phyloP scores from a whole-genome alignment of 1,140 invertebrate genomes.

The Drosophila ambigua region DNA sequence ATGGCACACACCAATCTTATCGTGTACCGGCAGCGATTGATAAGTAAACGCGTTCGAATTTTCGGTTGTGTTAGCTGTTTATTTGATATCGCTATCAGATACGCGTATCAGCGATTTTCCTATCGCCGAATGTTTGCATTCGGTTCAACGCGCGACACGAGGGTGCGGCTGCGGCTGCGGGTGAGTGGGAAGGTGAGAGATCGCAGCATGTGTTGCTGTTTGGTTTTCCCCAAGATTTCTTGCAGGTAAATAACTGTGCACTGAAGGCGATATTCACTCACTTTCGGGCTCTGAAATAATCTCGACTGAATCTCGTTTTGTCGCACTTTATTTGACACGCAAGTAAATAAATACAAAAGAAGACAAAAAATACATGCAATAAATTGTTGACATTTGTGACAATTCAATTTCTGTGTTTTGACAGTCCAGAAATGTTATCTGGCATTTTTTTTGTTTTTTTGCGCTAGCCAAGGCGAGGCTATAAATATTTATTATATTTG shows the following conservation, averaged over 20 bases:
- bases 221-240: too few species aligned
- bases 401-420: neutral
- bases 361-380: too few species aligned
- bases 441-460: neutral
- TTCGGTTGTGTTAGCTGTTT: slow-evolving; percentile 7
- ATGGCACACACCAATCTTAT: slow-evolving; percentile 55
- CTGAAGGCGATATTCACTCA: too few species aligned
- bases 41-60: slow-evolving; percentile 35
- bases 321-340: too few species aligned
- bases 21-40: slow-evolving; percentile 54
- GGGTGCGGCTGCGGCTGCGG: neutral
- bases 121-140: slow-evolving; percentile 46
- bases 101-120: slow-evolving; percentile 13
- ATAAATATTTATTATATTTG: slow-evolving; percentile 44
- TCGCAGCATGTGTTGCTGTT: too few species aligned
- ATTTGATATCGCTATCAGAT: slow-evolving; percentile 34
- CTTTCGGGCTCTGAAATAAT: too few species aligned
- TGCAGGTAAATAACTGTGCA: too few species aligned
- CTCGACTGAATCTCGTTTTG: too few species aligned
- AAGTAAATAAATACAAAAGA: too few species aligned
- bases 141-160: neutral
- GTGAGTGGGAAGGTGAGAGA: neutral
- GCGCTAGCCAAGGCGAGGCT: slow-evolving; percentile 2
- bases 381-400: too few species aligned
- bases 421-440: slow-evolving; percentile 19